Conservation (phyloP, 2,888 invertebrate genomes). For the Sminthurides aquaticus region DNA sequence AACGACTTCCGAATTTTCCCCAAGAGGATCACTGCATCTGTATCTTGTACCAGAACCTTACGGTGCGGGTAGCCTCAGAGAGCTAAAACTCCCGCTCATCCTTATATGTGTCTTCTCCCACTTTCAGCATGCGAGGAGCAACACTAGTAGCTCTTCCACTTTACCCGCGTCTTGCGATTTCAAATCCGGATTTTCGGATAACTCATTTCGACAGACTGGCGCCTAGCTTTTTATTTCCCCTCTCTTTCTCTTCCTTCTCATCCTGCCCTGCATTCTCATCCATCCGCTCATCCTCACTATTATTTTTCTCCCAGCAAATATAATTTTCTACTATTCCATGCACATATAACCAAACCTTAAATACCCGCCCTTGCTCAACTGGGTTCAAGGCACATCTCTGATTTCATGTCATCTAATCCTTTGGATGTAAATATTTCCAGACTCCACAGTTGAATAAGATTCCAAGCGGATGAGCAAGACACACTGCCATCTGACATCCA, state of each 20-base stretch:
- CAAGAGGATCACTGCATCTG: conserved; percentile 10
- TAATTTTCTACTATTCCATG: neutral
- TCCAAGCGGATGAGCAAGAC: no score
- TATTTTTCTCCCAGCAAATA: neutral
- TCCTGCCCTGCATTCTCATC: neutral
- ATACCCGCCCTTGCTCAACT: no score
- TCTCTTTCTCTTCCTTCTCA: conserved; percentile 10
- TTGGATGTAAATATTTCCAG: no score
- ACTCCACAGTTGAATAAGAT: no score
- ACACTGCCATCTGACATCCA: neutral
- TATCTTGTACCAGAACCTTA: conserved; percentile 14
- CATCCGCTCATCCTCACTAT: neutral
- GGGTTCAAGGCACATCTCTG: no score
- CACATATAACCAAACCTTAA: neutral
- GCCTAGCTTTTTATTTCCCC: conserved; percentile 41
- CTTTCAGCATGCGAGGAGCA: no score
- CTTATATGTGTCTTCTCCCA: neutral
- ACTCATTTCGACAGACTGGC: conserved; percentile 44
- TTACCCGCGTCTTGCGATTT: conserved; percentile 11
- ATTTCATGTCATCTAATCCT: no score
- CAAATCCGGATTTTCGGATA: conserved; percentile 42
- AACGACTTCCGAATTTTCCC: conserved; percentile 37
- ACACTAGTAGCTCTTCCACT: no score
- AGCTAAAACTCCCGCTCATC: conserved; percentile 12
- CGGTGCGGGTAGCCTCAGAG: no score